Conservation (phyloP, 2,888 invertebrate species). For the Hedychridium roseum region DNA sequence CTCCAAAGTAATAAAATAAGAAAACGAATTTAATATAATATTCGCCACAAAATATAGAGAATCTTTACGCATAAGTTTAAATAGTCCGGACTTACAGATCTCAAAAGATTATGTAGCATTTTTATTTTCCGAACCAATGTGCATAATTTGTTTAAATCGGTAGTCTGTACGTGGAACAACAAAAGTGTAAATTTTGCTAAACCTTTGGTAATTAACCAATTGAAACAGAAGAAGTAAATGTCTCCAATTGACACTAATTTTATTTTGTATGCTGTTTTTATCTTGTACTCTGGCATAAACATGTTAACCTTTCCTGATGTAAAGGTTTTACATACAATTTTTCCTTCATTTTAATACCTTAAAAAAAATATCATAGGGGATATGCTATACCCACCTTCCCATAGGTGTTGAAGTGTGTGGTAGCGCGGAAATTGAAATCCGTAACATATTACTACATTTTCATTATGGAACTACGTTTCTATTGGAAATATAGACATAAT, state of each 20-base stretch:
- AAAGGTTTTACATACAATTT: no score
- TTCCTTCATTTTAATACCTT: slow-evolving; percentile 23
- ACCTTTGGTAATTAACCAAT: no score
- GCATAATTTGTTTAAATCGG: slow-evolving; percentile 12
- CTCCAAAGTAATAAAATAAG: slow-evolving; percentile 43
- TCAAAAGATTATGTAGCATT: slow-evolving; percentile 7
- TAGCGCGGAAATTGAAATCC: no score
- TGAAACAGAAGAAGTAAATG: no score
- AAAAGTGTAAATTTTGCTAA: no score
- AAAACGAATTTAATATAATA: no score
- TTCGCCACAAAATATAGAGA: no score
- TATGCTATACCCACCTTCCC: slow-evolving; percentile 16
- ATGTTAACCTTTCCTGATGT: no score
- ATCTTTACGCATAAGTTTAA: not conserved
- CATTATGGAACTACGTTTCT: slow-evolving; percentile 14
- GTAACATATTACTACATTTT: no score
- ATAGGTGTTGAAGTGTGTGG: no score
- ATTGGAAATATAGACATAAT: slow-evolving; percentile 14
- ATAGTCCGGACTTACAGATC: slow-evolving; percentile 25
- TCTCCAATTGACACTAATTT: no score
- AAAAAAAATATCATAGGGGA: slow-evolving; percentile 16
- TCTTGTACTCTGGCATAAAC: slow-evolving; percentile 23
- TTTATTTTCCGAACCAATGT: not conserved
- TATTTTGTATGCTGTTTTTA: slow-evolving; percentile 16
- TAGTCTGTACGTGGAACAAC: no score